Evolutionary conservation across 1,140 invertebrate genomes (phyloP), one percentile per base, ranked within the genome.

Genomic region (Hormaphis cornu): DNA sequence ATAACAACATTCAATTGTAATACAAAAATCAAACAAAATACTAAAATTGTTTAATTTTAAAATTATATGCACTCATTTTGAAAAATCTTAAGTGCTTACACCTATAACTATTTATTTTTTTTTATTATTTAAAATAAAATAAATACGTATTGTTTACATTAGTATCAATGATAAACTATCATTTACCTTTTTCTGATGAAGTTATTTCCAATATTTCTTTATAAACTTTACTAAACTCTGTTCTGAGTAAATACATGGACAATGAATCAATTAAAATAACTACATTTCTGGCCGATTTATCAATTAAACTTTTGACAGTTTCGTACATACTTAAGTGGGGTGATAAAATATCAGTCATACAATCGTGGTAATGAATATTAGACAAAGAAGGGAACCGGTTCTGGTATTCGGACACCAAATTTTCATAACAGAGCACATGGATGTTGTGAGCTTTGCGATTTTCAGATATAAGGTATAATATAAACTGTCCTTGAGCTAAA

Each of bases 151-250:
- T n/a, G n/a, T n/a, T n/a, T n/a, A n/a, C n/a, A 30, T 53, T 33
- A 6, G n/a, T 42, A 7, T 40, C 0, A 14, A n/a, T 59, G 14
- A 56, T 37, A 44, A 61, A 42, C 18, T 33, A 46, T 46, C 1
- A 63, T 20, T 50, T 50, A 50, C 61, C 28, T 22, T 44, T 50
- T 14, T 48, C 44, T 35, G 18, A 33, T 12, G 61, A 66, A 42
- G 42, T 66, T 7, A 66, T 48, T 16, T 66, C 61, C n/a, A 66
- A 20, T 50, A 66, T 16, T 66, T 66, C 61, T 48, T 50, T 66
- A 33, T 66, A 66, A 1, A 35, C 61, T 30, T 33, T 35, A n/a
- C 10, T 46, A 8, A 66, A 48, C 1, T 33, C 18, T 50, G 44
- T 66, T 16, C 18, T 14, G 30, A 66, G 61, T 35, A 66, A 35